Conservation (phyloP, 2,113 vertebrate genomes). For the Calonectris borealis region DNA sequence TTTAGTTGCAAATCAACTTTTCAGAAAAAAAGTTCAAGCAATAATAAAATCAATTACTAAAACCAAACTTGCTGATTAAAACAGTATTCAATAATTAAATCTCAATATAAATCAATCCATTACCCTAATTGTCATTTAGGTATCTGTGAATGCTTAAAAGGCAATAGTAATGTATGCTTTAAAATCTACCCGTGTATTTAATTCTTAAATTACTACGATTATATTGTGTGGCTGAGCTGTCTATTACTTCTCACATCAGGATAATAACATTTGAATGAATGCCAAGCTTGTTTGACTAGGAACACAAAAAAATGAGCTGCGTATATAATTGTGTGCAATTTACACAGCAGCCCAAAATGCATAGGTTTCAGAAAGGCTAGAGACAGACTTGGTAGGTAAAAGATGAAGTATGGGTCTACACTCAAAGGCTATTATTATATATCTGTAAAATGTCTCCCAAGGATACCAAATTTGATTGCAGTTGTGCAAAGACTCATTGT, state of each 20-base stretch:
- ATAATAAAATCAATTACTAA: neutral
- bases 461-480: neutral
- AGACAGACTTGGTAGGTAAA: neutral
- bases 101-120: neutral
- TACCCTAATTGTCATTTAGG: neutral
- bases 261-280: neutral
- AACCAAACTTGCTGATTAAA: neutral
- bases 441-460: neutral
- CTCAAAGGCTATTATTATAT: neutral
- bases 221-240: neutral
- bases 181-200: neutral
- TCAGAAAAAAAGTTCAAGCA: neutral
- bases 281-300: neutral
- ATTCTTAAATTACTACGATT: neutral
- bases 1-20: neutral
- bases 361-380: neutral
- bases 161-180: neutral
- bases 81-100: neutral
- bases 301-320: neutral
- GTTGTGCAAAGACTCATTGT: neutral
- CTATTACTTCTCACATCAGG: neutral
- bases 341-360: neutral
- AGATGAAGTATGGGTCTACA: neutral
- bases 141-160: neutral
- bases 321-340: neutral